These are phyloP conservation scores for Toxonevra muliebris DNA, from an alignment of 2,888 invertebrate species.

Conservation along the genomic window DNA sequence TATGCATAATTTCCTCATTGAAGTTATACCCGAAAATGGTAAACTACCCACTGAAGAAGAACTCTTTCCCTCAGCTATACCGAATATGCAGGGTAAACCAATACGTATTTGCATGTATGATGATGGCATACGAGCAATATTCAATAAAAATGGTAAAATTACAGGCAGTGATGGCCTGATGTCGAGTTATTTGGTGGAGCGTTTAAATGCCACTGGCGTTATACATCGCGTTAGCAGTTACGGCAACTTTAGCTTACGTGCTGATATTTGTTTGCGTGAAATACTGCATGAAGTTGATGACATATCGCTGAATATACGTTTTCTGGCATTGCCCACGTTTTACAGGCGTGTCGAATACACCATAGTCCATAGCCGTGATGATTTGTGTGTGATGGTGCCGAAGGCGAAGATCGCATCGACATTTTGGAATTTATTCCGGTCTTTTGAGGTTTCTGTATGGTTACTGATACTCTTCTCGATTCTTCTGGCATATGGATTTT, in stretches of 20 bases:
- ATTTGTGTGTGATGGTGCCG: conserved; percentile 69
- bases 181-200: conserved; percentile 62
- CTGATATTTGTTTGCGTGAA: conserved; percentile 53
- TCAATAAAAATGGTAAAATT: conserved; percentile 39
- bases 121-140: conserved; percentile 64
- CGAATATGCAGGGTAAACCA: conserved; percentile 57
- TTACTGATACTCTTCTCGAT: conserved; percentile 45
- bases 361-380: conserved; percentile 68
- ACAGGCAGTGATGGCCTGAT: conserved; percentile 65
- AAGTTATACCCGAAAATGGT: conserved; percentile 34
- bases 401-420: conserved; percentile 67
- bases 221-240: conserved; percentile 45
- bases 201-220: conserved; percentile 67
- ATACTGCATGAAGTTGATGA: conserved; percentile 60
- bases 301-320: conserved; percentile 68
- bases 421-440: conserved; percentile 64
- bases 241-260: conserved; percentile 41
- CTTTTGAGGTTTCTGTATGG: conserved; percentile 58
- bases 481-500: conserved; percentile 47
- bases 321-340: conserved; percentile 66
- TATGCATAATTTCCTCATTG: conserved; percentile 62
- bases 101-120: conserved; percentile 58
- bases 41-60: conserved; percentile 32
- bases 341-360: conserved; percentile 68
- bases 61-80: conserved; percentile 54